Percentiles rank a stretch among this genome's conserved stretches.
Evolutionary conservation across 2,113 vertebrate genomes (phyloP).

Genomic region (Heptranchias perlo): DNA sequence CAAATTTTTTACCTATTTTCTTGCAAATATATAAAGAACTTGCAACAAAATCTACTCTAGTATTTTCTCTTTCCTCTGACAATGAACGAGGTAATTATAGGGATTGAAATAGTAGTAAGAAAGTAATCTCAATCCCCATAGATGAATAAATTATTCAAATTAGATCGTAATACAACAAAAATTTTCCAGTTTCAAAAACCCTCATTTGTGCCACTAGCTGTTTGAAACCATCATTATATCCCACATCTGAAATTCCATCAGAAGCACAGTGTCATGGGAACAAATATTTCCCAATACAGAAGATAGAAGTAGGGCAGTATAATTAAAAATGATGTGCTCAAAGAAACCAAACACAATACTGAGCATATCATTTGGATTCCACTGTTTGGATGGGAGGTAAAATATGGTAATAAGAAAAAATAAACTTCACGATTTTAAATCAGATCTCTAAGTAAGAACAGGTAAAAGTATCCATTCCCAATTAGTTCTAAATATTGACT

Average conservation of each 20-base stretch:
- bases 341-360: neutral
- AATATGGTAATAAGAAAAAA: neutral
- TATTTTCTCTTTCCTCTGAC: neutral
- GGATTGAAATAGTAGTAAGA: neutral
- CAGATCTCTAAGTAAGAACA: neutral
- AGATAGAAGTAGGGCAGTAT: neutral
- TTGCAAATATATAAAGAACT: neutral
- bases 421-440: neutral
- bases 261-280: neutral
- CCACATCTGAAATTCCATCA: neutral
- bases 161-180: constrained; percentile 23
- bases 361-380: neutral
- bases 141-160: constrained; percentile 35
- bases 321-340: constrained; percentile 16
- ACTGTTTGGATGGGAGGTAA: neutral
- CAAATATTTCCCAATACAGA: neutral
- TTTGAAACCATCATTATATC: constrained; percentile 10
- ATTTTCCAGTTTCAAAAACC: neutral
- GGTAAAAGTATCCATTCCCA: neutral
- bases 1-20: neutral
- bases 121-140: neutral
- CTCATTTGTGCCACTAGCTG: constrained; percentile 1
- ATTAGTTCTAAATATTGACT: constrained; percentile 13
- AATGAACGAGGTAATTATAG: neutral
- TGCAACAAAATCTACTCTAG: neutral